Evolutionary conservation across 2,797 vertebrate genomes (phyloP).

Genomic region (Dryobates pubescens): DNA sequence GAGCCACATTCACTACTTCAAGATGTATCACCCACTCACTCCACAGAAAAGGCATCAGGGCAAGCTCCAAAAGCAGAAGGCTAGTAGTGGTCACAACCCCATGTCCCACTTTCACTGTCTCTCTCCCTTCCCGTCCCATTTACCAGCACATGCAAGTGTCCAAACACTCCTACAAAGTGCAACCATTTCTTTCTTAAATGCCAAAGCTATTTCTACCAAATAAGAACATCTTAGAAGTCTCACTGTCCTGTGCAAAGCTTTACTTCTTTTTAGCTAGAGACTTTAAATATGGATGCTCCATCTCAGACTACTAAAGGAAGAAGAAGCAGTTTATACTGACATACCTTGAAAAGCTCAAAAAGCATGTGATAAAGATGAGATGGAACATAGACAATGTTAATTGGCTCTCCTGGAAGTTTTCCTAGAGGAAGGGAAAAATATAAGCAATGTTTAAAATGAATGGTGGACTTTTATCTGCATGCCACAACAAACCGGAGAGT

Average conservation of each 20-base stretch:
- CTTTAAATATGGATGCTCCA: background rate
- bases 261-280: background rate
- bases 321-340: background rate
- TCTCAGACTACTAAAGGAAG: background rate
- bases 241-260: background rate
- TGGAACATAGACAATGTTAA: conserved; percentile 94
- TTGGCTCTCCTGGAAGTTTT: conserved; percentile 82
- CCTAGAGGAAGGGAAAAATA: conserved; percentile 75
- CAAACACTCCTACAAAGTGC: background rate
- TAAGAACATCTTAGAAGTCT: background rate
- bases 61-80: background rate
- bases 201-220: background rate
- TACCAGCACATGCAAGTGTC: background rate
- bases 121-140: background rate
- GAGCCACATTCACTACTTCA: background rate
- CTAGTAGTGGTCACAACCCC: background rate
- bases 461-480: background rate
- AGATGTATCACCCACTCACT: background rate
- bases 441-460: background rate
- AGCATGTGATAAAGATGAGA: conserved; percentile 99
- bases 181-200: background rate
- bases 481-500: background rate
- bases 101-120: background rate
- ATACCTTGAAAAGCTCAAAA: conserved; percentile 98
- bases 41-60: background rate